Evolutionary conservation across 2,113 vertebrate species (phyloP).

Genomic region (Rhabdomys dilectus): DNA sequence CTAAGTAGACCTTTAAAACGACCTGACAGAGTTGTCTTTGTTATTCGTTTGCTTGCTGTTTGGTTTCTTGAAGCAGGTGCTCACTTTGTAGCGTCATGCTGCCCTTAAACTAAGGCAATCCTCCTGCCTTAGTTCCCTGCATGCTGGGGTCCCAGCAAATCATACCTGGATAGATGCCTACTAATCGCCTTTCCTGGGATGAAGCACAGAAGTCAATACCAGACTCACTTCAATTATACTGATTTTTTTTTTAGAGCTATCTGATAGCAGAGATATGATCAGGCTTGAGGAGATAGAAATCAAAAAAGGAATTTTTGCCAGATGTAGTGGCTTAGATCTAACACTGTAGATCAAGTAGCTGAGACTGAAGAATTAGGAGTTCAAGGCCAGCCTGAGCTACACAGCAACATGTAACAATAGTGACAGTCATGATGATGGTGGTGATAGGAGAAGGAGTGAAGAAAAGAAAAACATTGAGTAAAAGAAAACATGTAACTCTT

Average conservation of each 20-base stretch:
- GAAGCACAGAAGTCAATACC: slow-evolving; percentile 44
- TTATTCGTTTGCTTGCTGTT: not conserved
- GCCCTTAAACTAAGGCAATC: not conserved
- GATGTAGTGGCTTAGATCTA: not conserved
- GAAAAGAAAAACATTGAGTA: fast-evolving
- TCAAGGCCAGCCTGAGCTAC: not conserved
- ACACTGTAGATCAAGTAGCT: not conserved
- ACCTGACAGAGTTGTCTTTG: slow-evolving; percentile 64
- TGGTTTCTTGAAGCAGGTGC: not conserved
- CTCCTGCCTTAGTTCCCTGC: too few relatives aligned
- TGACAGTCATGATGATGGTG: not conserved
- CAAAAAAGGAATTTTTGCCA: not conserved
- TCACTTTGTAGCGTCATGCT: not conserved
- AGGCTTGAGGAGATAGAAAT: not conserved
- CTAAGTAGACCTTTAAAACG: slow-evolving; percentile 56
- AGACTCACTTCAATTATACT: not conserved
- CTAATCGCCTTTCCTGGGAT: slow-evolving; percentile 45
- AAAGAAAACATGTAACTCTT: not conserved
- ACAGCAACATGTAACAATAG: not conserved
- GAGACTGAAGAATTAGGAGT: not conserved
- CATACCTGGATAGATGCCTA: not conserved
- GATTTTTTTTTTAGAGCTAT: not conserved
- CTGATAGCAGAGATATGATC: not conserved
- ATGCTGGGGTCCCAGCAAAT: not conserved
- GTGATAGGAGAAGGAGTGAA: not conserved